These are phyloP conservation scores for Meloe dianella DNA, from an alignment of 2,888 invertebrate genomes.

Conservation along the genomic window DNA sequence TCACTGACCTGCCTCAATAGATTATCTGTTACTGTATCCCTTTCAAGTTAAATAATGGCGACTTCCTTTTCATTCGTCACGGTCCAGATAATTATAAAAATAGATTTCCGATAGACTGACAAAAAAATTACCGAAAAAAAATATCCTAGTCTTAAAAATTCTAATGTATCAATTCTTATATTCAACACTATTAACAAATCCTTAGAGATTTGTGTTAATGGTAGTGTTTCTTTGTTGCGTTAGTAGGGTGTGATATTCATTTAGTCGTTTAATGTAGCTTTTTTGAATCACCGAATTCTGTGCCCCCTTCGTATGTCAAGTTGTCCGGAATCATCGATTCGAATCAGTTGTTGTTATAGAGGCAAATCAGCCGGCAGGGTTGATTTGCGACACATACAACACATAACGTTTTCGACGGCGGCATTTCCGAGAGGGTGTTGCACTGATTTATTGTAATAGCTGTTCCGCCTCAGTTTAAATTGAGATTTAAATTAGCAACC, in stretches of 20 bases:
- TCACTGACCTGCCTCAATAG: slow-evolving; percentile 50
- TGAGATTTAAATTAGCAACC: slow-evolving; percentile 60
- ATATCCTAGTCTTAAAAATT: neutral
- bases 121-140: slow-evolving; percentile 8
- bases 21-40: slow-evolving; percentile 47
- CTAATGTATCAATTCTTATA: neutral
- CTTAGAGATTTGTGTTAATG: neutral
- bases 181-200: neutral
- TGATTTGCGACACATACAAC: slow-evolving; percentile 40
- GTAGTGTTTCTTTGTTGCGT: neutral
- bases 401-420: slow-evolving; percentile 27
- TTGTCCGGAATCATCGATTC: slow-evolving; percentile 50
- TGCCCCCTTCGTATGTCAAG: slow-evolving; percentile 28
- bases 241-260: neutral
- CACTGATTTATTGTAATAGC: slow-evolving; percentile 60
- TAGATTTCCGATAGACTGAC: slow-evolving; percentile 27
- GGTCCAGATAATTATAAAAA: slow-evolving; percentile 34
- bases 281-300: neutral
- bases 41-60: slow-evolving; percentile 34
- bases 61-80: slow-evolving; percentile 43
- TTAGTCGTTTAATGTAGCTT: neutral
- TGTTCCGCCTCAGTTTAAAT: slow-evolving; percentile 59
- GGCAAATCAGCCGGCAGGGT: slow-evolving; percentile 33
- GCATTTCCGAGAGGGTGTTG: slow-evolving; percentile 50
- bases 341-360: slow-evolving; percentile 45